phyloP scores from a whole-genome alignment of 2,797 vertebrate species.

The Sparus aurata region DNA sequence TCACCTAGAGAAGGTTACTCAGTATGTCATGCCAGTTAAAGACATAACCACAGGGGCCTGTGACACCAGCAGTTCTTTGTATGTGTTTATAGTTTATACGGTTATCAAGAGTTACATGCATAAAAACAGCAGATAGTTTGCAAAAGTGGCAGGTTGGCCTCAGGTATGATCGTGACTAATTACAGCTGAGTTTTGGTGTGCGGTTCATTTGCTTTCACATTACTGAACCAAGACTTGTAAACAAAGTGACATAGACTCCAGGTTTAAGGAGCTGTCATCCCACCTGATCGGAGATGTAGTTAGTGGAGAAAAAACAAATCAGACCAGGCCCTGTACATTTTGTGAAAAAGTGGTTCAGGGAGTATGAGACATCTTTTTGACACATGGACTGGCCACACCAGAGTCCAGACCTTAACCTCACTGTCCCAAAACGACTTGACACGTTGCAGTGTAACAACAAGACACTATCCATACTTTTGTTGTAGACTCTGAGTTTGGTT shows the following conservation, averaged over 20 bases:
- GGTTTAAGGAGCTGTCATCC: not conserved
- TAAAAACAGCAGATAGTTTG: conserved; percentile 3
- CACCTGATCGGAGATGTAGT: not conserved
- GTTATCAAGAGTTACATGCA: not conserved
- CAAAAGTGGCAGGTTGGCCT: not conserved
- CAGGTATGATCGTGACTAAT: not conserved
- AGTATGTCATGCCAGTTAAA: conserved; percentile 14
- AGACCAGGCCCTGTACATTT: not conserved
- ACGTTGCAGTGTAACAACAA: too few relatives aligned
- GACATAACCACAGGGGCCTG: conserved; percentile 16
- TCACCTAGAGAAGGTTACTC: conserved; percentile 1
- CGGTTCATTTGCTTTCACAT: not conserved
- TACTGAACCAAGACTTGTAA: not conserved
- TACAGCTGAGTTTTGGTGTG: not conserved
- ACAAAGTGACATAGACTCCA: not conserved
- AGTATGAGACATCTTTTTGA: too few relatives aligned
- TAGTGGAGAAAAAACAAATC: not conserved
- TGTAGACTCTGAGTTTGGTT: too few relatives aligned
- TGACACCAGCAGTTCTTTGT: conserved; percentile 10
- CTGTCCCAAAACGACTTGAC: too few relatives aligned
- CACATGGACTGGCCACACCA: too few relatives aligned
- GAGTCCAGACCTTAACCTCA: too few relatives aligned
- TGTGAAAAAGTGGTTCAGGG: too few relatives aligned
- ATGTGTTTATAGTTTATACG: not conserved
- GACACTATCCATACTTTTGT: too few relatives aligned